Conservation (phyloP, 1,140 invertebrate genomes). For the Lanistes nyassanus region DNA sequence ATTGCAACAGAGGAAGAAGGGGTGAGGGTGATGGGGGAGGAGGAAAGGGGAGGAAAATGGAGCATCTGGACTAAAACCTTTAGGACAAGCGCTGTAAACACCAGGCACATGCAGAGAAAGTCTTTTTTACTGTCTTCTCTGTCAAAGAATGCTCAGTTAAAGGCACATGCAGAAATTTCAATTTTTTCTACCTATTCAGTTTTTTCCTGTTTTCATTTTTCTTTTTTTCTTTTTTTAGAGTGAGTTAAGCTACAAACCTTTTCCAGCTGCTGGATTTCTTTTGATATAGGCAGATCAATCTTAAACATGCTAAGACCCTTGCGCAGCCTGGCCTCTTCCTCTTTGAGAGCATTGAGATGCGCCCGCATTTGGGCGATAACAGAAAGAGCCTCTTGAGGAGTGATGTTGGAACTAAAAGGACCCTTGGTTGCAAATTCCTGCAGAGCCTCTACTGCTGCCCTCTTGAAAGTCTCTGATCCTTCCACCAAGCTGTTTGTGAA, state of each 20-base stretch:
- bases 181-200: too few relatives aligned
- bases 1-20: too few relatives aligned
- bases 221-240: too few relatives aligned
- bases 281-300: slow-evolving; percentile 76
- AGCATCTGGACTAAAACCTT: too few relatives aligned
- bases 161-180: too few relatives aligned
- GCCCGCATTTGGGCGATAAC: slow-evolving; percentile 73
- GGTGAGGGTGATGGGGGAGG: too few relatives aligned
- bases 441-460: slow-evolving; percentile 71
- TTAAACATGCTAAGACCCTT: slow-evolving; percentile 79
- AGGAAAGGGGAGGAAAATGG: too few relatives aligned
- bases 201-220: too few relatives aligned
- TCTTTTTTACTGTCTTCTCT: too few relatives aligned
- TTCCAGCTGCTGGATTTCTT: slow-evolving; percentile 77
- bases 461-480: slow-evolving; percentile 75
- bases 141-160: too few relatives aligned
- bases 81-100: too few relatives aligned
- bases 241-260: slow-evolving; percentile 66
- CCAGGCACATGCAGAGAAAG: too few relatives aligned
- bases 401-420: slow-evolving; percentile 68
- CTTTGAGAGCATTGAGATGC: slow-evolving; percentile 73
- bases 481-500: slow-evolving; percentile 77
- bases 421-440: slow-evolving; percentile 74
- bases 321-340: slow-evolving; percentile 75
- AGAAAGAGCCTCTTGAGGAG: slow-evolving; percentile 72